Conservation (phyloP, 2,797 vertebrate species). For the Siniperca obscura region DNA sequence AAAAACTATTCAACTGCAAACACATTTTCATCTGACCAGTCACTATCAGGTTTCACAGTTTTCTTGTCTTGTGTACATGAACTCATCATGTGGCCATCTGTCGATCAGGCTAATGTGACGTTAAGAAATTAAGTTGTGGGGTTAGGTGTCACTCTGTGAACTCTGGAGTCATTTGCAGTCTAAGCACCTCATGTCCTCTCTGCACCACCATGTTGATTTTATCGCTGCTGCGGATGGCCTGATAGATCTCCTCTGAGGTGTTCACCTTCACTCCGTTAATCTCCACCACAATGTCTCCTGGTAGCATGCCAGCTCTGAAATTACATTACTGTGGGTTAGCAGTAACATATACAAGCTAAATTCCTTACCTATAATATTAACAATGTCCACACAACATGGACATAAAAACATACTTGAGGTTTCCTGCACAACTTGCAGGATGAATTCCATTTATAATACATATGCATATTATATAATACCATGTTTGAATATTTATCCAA, state of each 20-base stretch:
- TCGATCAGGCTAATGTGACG: not conserved
- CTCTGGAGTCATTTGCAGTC: slow-evolving; percentile 90
- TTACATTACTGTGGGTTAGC: not conserved
- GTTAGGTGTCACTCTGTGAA: slow-evolving; percentile 83
- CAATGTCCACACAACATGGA: not conserved
- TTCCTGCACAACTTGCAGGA: not conserved
- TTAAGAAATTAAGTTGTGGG: not conserved
- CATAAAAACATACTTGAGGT: not conserved
- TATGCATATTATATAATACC: not conserved
- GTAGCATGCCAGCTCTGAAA: slow-evolving; percentile 90
- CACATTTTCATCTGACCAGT: not conserved
- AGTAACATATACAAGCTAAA: not conserved
- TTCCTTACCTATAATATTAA: not conserved
- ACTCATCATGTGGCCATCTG: not conserved
- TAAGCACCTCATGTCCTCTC: slow-evolving; percentile 82
- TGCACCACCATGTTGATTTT: slow-evolving; percentile 88
- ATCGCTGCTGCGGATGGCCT: slow-evolving; percentile 87
- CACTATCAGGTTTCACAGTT: slow-evolving; percentile 30
- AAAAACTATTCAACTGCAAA: not conserved
- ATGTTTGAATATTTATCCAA: not conserved
- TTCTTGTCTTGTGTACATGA: not conserved
- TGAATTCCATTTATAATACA: too few relatives aligned
- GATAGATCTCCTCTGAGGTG: slow-evolving; percentile 91
- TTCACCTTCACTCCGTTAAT: slow-evolving; percentile 87
- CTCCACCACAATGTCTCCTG: slow-evolving; percentile 92